Evolutionary conservation across 2,797 vertebrate genomes (phyloP).

Genomic region (Ctenopoma multispine): DNA sequence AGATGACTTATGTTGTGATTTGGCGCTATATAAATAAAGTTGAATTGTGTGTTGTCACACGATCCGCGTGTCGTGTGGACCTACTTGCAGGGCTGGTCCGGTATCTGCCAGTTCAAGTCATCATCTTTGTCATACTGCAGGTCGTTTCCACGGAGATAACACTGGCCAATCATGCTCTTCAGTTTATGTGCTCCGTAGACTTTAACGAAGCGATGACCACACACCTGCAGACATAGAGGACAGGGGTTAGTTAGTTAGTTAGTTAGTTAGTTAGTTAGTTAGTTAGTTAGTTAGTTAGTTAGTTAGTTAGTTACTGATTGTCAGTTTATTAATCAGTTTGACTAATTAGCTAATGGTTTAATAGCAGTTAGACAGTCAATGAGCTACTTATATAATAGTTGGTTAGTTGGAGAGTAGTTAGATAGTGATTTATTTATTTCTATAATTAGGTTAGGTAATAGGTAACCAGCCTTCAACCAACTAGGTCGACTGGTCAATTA

Average conservation of each 20-base stretch:
- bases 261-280: background rate
- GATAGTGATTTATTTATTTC: too few species aligned
- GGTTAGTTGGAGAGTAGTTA: too few species aligned
- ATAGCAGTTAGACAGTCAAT: background rate
- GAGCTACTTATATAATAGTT: background rate
- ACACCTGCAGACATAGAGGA: conserved; percentile 79
- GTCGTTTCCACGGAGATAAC: conserved; percentile 90
- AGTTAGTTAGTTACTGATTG: too few species aligned
- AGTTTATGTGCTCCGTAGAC: conserved; percentile 83
- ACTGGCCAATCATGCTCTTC: conserved; percentile 91
- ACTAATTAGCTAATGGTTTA: too few species aligned
- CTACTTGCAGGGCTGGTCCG: conserved; percentile 87
- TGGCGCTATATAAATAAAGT: too few species aligned
- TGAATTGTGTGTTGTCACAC: too few species aligned
- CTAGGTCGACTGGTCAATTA: background rate
- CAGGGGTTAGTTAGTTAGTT: background rate
- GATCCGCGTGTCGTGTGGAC: too few species aligned
- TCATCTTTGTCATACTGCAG: conserved; percentile 69
- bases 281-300: too few species aligned
- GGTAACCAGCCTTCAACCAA: too few species aligned
- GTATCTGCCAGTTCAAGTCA: conserved; percentile 88
- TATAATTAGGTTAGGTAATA: too few species aligned
- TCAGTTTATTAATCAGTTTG: too few species aligned
- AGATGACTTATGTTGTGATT: too few species aligned
- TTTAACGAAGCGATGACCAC: conserved; percentile 90